phyloP scores from a whole-genome alignment of 2,888 invertebrate genomes.

The Lithosia quadra region DNA sequence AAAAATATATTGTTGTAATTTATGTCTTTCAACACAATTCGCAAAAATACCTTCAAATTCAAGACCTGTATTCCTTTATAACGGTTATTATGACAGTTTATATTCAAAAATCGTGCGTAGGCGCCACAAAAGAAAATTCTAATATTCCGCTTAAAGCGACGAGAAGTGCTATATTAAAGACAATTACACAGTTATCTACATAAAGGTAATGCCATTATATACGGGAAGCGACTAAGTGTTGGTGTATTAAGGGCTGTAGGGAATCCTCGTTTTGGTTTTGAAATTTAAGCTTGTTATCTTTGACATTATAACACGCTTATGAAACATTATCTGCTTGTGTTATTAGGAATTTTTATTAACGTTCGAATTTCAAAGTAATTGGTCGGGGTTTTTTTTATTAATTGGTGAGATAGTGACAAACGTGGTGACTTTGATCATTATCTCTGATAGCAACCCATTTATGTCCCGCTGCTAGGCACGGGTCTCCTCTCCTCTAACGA shows the following conservation, averaged over 20 bases:
- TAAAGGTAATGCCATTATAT: conserved; percentile 16
- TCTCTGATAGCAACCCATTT: too few species aligned
- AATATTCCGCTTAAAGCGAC: not conserved
- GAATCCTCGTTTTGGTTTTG: not conserved
- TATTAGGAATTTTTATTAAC: not conserved
- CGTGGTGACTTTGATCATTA: too few species aligned
- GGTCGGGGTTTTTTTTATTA: too few species aligned
- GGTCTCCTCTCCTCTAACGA: too few species aligned
- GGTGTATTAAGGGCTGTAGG: not conserved
- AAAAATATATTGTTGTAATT: not conserved
- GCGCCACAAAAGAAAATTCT: conserved; percentile 24
- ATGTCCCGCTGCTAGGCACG: too few species aligned
- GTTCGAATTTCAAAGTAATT: not conserved
- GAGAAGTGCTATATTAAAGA: conserved; percentile 3
- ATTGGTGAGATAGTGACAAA: too few species aligned
- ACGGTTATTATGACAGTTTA: not conserved
- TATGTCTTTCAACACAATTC: not conserved
- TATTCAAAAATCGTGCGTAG: conserved; percentile 12
- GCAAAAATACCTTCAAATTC: not conserved
- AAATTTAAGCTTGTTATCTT: not conserved
- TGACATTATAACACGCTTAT: not conserved
- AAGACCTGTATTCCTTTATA: not conserved
- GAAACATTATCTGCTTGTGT: not conserved
- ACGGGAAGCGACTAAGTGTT: conserved; percentile 19
- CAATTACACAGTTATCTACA: conserved; percentile 18